Base-by-base conservation (phyloP, 2,113 vertebrate genomes). In the Malurus elegans region DNA sequence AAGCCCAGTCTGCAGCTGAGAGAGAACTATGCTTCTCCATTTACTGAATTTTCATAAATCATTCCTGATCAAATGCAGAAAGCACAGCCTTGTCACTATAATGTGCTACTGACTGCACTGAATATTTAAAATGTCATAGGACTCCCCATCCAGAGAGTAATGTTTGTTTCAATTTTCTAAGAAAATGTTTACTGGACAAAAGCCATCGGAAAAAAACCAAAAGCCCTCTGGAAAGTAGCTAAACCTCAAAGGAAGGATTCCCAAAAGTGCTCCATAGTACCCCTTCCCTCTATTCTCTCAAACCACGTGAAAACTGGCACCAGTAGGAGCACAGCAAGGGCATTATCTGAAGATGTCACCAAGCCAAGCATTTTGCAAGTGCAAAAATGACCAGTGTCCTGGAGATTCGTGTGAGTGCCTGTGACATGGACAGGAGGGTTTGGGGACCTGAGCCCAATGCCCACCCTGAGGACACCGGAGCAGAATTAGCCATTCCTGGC, bases 31-130 rank as follows among this genome's bases (percentile, higher is more conserved):
- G 36, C 42, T 78, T 85, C 69, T 74, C 45, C 5, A 0, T 90
- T 88, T 76, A 86, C 56, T 60, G 24, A 48, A 89, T 82, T 76
- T 91, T 92, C 86, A 92, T 82, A 76, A 94, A 91, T 91, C 91
- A 85, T 57, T 90, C 53, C 83, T 9, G 61, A 92, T 71, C 82
- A 86, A 96, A 94, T 31, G 4, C 48, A 94, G 92, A 88, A 95
- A 92, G 73, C 34, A 62, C 47, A 79, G 40, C 44, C 60, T 62
- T 76, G 64, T 82, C 58, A 86, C 44, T 82, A 57, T 23, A 62
- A 95, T 90, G 56, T 78, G 60, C 71, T 94, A 65, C 60, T 70
- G 71, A 80, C 62, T 86, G 66, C 58, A 88, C 14, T 66, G 81
- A 83, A 74, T 93, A 88, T 88, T 95, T 95, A 32, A 91, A 70